Base-by-base conservation (phyloP, 1,140 invertebrate species). In the Drosophila murphyi region DNA sequence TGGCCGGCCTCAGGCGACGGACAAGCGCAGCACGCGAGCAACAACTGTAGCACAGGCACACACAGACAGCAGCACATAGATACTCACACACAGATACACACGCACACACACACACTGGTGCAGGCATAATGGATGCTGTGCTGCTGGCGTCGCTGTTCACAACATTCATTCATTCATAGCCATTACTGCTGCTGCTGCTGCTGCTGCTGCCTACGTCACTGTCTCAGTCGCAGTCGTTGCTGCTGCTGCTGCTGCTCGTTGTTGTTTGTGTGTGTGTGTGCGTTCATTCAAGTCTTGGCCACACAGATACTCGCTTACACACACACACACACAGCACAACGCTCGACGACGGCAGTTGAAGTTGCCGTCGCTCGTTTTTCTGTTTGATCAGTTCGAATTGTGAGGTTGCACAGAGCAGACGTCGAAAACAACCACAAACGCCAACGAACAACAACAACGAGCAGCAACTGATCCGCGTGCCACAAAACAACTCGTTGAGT, bases 371-470 rank as follows among this genome's bases (percentile, higher is more conserved):
- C 57, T 78, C 72, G 72, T 79, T 86, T 87, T 69, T 80, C 77
- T 83, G 83, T 88, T 81, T 80, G 85, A 88, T 88, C 85, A 88
- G 77, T 89, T 89, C 85, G 85, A 89, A 85, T 80, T 83, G 77
- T 76, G 81, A 88, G 68, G 82, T 88, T 79, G 81, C 77, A 68
- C 73, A 68, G 83, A 68, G 70, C 76, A 79, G 78, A 76, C 83
- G 64, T 64, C 68, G 67, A 81, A 52, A 34, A 76, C 61, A 52
- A 52, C 45, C 51, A 41, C 35, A 59, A 59, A 20, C 20, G 20
- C 20, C 20, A 20, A 20, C 20, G 12, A 67, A 2, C 20, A 56
- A 29, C n/a, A 7, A 34, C 12, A 41, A 31, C 12, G 32, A 61
- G 64, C 45, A 61, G 61, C 69, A 43, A 60, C 34, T 45, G 43